Percentiles rank a stretch among this genome's conserved stretches.
Evolutionary conservation across 2,888 invertebrate genomes (phyloP).

Genomic region (Ochropleura plecta): DNA sequence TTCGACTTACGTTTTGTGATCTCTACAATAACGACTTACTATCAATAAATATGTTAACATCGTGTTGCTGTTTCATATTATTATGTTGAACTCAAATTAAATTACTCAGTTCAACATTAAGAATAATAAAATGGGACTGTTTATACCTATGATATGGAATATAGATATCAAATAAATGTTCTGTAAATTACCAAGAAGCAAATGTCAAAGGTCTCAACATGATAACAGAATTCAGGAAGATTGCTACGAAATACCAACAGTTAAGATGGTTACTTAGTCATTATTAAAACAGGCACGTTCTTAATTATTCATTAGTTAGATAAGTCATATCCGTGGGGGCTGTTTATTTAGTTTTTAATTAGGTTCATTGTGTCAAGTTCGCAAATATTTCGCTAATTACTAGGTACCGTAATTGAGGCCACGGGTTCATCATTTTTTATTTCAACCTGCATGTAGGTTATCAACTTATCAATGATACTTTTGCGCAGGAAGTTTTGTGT

Average conservation of each 20-base stretch:
- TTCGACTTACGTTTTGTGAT: background rate
- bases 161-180: constrained; percentile 15
- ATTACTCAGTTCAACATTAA: constrained; percentile 5
- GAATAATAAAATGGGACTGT: constrained; percentile 30
- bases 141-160: background rate
- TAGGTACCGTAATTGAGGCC: constrained; percentile 14
- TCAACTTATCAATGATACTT: constrained; percentile 12
- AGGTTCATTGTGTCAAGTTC: constrained; percentile 30
- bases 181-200: constrained; percentile 22
- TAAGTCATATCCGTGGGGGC: constrained; percentile 38
- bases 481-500: background rate
- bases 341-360: constrained; percentile 41
- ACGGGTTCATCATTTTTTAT: constrained; percentile 14
- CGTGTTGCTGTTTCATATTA: background rate
- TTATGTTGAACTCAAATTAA: constrained; percentile 9
- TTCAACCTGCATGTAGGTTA: constrained; percentile 16
- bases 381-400: constrained; percentile 46
- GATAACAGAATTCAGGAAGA: constrained; percentile 49
- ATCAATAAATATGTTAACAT: background rate
- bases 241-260: constrained; percentile 23
- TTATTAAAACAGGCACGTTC: constrained; percentile 11
- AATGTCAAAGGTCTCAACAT: constrained; percentile 49
- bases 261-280: constrained; percentile 17
- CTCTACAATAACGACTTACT: background rate
- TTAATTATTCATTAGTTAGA: constrained; percentile 20